Base-by-base conservation (phyloP, 2,888 invertebrate species). In the Lissocephala sabroskyi region DNA sequence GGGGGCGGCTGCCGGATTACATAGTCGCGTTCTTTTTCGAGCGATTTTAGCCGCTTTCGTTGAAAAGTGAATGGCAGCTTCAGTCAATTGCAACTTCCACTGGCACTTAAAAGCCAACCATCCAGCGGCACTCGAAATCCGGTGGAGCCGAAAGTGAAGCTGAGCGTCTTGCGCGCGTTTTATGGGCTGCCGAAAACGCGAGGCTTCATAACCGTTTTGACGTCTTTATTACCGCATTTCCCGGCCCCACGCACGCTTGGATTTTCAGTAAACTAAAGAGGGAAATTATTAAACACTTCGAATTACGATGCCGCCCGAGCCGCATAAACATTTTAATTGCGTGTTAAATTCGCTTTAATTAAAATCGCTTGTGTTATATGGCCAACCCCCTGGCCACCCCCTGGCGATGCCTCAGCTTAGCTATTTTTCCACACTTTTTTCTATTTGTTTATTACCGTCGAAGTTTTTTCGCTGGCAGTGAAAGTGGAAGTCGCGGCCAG, bases 331-430 rank as follows among this genome's bases (percentile, higher is more conserved):
- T 42, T 57, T 62, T 64, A 71, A 73, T 77, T 66, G 71, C 71
- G 78, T 73, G 71, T 53, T 77, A 56, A 77, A 60, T 75, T 62
- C 52, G 49, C 41, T 57, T 75, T 75, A 75, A 73, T 73, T 71
- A 71, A 73, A 73, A 57, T 52, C 58, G 55, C 53, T 58, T 56
- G 55, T 56, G 56, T 48, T 60, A 62, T 57, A 59, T 49, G 23
- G 35, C 13, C 14, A 30, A 37, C 13, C 19, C 16, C 13, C 44
- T 9, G 14, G 13, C 26, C 10, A 28, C 41, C 10, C n/a, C 17
- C n/a, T 36, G 17, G 17, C 2, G 19, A 44, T 45, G 52, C 59
- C 56, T 64, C 62, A 49, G 55, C 71, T 67, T 57, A 66, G 53
- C 48, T 61, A 62, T 70, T 45, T 48, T 49, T 55, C 49, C 50